Conservation (phyloP, 2,888 invertebrate species). For the Cyaniris semiargus region DNA sequence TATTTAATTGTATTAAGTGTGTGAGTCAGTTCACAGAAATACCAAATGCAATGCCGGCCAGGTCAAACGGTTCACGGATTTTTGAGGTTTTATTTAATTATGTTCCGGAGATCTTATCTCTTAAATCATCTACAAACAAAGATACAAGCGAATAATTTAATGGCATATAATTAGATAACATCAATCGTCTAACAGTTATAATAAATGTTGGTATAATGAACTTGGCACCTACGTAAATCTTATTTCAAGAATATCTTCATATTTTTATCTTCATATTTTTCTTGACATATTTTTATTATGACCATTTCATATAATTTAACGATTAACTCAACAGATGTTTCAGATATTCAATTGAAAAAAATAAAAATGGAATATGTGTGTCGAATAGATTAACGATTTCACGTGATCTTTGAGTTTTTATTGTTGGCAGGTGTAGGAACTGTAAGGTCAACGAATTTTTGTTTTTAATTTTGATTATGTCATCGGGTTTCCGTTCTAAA, state of each 20-base stretch:
- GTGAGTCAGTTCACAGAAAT: slow-evolving; percentile 10
- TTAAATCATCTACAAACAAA: background rate
- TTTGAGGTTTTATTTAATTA: slow-evolving; percentile 10
- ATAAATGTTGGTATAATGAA: background rate
- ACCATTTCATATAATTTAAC: slow-evolving; percentile 2
- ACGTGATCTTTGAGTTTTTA: background rate
- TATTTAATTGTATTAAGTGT: background rate
- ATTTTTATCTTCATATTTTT: no score
- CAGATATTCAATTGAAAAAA: background rate
- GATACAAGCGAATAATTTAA: background rate
- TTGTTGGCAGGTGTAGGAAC: background rate
- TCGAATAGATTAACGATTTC: slow-evolving; percentile 1
- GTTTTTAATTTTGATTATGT: background rate
- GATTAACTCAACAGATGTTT: background rate
- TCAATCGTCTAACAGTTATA: background rate
- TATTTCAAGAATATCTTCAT: background rate
- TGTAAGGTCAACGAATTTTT: background rate
- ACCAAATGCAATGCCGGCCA: background rate
- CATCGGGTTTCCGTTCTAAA: background rate
- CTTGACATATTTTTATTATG: background rate
- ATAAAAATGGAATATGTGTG: background rate
- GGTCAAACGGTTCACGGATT: slow-evolving; percentile 13
- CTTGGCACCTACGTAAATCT: background rate
- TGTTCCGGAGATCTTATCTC: background rate
- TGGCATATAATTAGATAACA: background rate